A percentile compares a stretch with the other conserved stretches of the same genome.
phyloP scores from a whole-genome alignment of 1,140 invertebrate genomes.

The Oppia nitens region DNA sequence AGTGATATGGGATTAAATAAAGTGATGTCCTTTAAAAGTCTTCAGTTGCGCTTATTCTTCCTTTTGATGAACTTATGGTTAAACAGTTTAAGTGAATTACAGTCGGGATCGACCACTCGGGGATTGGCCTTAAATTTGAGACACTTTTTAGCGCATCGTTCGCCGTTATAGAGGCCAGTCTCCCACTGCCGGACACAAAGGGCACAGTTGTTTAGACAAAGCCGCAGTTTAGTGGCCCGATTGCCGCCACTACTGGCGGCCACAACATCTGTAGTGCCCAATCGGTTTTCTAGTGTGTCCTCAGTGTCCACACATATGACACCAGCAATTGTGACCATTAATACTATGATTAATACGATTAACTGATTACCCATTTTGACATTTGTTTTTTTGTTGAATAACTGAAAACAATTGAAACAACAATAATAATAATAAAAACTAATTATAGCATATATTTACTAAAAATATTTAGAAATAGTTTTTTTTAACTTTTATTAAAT shows the following conservation, averaged over 20 bases:
- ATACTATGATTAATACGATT: background rate
- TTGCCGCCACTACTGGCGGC: background rate
- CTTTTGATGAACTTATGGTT: slow-evolving; percentile 18
- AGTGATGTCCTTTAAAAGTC: too few relatives aligned
- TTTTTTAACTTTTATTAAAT: too few relatives aligned
- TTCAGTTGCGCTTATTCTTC: background rate
- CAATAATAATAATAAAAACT: too few relatives aligned
- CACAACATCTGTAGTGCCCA: too few relatives aligned
- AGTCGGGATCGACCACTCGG: slow-evolving; percentile 21
- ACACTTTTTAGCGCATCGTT: slow-evolving; percentile 20
- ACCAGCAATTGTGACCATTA: background rate
- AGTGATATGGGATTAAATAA: too few relatives aligned
- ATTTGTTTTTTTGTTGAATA: background rate
- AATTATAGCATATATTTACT: too few relatives aligned
- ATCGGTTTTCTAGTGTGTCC: too few relatives aligned
- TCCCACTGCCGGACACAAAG: slow-evolving; percentile 22
- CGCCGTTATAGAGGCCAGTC: slow-evolving; percentile 22
- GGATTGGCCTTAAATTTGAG: slow-evolving; percentile 18
- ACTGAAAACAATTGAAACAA: too few relatives aligned
- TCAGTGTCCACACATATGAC: background rate
- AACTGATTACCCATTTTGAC: background rate
- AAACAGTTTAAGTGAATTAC: slow-evolving; percentile 20
- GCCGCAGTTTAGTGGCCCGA: slow-evolving; percentile 10
- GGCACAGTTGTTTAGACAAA: slow-evolving; percentile 22
- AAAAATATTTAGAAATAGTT: too few relatives aligned